Base-by-base conservation (phyloP, 1,140 invertebrate species). In the Nixonia krombeini region DNA sequence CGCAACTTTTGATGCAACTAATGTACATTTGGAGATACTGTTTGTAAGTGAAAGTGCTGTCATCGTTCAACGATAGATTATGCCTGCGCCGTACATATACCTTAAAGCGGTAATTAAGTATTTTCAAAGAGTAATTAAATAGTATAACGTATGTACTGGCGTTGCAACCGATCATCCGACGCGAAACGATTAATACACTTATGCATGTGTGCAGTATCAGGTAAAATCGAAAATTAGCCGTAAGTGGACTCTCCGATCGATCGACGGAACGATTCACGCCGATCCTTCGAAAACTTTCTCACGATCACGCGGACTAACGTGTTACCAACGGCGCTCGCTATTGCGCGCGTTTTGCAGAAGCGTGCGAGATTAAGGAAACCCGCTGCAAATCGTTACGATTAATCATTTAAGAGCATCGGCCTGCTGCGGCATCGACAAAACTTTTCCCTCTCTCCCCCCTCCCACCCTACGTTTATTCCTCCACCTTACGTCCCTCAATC, bases 1-100 rank as follows among this genome's bases (percentile, higher is more conserved):
- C 6, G 2, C 2, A 2, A 21, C 2, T 21, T 21, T 21, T 21
- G 21, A 21, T 21, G 6, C 6, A 21, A n/a, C 33, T 37, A 37
- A 12, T 37, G 37, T 16, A 13, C 31, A 33, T 33, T 10, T 33
- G 31, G 18, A n/a, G 18, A 25, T 42, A 13, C 21, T 26, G 18
- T 26, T 42, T 26, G n/a, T 7, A 10, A 42, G 40, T 25, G 40
- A 42, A 42, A 42, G 40, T 21, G 40, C 40, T 42, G 40, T 42
- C 40, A 42, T 42, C 40, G 23, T 12, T 12, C 18, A 21, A 25
- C 18, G 40, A 42, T 42, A 42, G 17, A 42, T 42, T 10, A 33
- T 33, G 10, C 31, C 6, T 37, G 33, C 12, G 15, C 12, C 1
- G 1, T 12, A 7, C 26, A 13, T 15, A n/a, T 21, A 21, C 17